Evolutionary conservation across 2,888 invertebrate genomes (phyloP).

Genomic region (Neria commutata): DNA sequence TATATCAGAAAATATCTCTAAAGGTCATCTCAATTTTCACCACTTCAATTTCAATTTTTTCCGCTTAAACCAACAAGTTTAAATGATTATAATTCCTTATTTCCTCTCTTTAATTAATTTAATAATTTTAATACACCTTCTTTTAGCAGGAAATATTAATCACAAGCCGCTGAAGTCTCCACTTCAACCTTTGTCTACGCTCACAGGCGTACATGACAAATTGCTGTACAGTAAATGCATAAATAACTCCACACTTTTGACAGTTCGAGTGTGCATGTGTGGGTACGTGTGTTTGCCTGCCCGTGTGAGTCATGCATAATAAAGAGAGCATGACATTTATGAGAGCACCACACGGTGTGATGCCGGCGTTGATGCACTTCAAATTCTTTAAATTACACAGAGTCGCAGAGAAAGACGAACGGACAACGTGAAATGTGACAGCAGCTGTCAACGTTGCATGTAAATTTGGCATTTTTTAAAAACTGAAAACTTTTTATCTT

Average conservation of each 20-base stretch:
- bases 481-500: no score
- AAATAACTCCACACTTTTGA: conserved; percentile 14
- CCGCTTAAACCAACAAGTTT: no score
- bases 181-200: background rate
- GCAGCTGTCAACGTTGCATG: background rate
- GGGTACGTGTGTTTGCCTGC: background rate
- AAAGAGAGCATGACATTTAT: background rate
- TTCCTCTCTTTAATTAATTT: no score
- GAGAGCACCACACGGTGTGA: background rate
- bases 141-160: conserved; percentile 14
- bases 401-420: background rate
- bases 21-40: no score
- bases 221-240: background rate
- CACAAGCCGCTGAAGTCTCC: background rate
- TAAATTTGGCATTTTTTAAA: background rate
- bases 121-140: no score
- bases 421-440: background rate
- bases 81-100: no score
- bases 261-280: background rate
- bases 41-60: no score
- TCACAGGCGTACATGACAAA: background rate
- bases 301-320: background rate
- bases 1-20: no score
- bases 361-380: background rate
- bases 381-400: background rate